Conservation (phyloP, 2,888 invertebrate species). For the Callyntrura guangdongensis region DNA sequence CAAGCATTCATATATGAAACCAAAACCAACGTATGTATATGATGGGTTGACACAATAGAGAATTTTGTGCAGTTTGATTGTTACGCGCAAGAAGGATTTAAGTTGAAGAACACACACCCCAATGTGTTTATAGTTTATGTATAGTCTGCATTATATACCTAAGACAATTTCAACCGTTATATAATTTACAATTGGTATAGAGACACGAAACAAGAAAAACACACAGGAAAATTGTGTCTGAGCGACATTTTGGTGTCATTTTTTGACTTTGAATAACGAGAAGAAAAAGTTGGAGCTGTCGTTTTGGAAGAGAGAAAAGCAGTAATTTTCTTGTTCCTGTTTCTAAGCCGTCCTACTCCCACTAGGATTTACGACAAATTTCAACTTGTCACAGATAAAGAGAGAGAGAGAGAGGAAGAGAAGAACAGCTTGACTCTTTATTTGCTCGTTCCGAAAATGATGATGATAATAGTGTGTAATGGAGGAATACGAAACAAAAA, state of each 20-base stretch:
- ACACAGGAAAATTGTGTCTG: not conserved
- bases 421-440: not conserved
- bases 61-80: not conserved
- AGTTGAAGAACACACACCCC: not conserved
- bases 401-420: not conserved
- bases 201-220: not conserved
- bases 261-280: constrained; percentile 44
- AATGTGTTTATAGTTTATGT: not conserved
- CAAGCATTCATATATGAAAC: no score
- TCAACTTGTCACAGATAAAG: constrained; percentile 23
- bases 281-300: not conserved
- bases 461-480: constrained; percentile 21
- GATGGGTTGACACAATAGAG: not conserved
- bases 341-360: not conserved
- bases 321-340: constrained; percentile 7
- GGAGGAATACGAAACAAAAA: not conserved
- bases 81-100: not conserved
- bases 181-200: no score
- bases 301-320: not conserved
- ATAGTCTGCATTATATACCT: no score
- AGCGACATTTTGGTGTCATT: constrained; percentile 52
- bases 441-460: constrained; percentile 12
- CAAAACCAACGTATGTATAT: no score
- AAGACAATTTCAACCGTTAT: no score
- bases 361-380: constrained; percentile 45